Base-by-base conservation (phyloP, 2,888 invertebrate species). In the Copidosoma aretas region DNA sequence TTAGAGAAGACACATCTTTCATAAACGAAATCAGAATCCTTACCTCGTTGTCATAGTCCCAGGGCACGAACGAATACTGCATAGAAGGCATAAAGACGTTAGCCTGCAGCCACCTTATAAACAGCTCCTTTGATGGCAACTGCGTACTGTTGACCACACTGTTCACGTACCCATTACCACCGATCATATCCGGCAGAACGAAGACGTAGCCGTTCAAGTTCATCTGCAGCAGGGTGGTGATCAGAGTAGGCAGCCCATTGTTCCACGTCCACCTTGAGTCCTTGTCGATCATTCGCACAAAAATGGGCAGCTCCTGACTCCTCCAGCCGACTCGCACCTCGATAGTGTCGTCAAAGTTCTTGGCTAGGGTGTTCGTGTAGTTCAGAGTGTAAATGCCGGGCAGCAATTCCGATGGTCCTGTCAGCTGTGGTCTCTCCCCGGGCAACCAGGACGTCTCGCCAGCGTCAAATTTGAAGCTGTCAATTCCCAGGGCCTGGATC, bases 381-480 rank as follows among this genome's bases (percentile, higher is more conserved):
- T 85, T 77, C 22, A 84, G 82, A 5, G 89, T 89, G 61, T 87
- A 86, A 73, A 86, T 82, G 12, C 87, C 88, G 0, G 91, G 91
- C 52, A 88, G 87, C 0, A 86, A 74, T 41, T 89, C 86, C 1
- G 83, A 80, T 53, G 87, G 84, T 0, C 87, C 89, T 49, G 84
- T 87, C 43, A 90, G 84, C 0, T 86, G 84, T 0, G 91, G 85
- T 74, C 89, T 86, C 81, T 8, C 32, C 8, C 88, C 87, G 43
- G 91, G 91, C 53, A 89, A 83, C 88, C 89, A 92, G 74, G 89
- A 88, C 0, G 87, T 86, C 81, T 93, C 93, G 25, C 93, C 94
- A 54, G 93, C 93, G 77, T 94, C 93, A 76, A 94, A 93, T 84
- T 93, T 93, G 74, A 92, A 89, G 70, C 90, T 89, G 76, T 92